These are phyloP conservation scores for Australoheros facetus DNA, from an alignment of 2,797 vertebrate genomes.

Conservation along the genomic window DNA sequence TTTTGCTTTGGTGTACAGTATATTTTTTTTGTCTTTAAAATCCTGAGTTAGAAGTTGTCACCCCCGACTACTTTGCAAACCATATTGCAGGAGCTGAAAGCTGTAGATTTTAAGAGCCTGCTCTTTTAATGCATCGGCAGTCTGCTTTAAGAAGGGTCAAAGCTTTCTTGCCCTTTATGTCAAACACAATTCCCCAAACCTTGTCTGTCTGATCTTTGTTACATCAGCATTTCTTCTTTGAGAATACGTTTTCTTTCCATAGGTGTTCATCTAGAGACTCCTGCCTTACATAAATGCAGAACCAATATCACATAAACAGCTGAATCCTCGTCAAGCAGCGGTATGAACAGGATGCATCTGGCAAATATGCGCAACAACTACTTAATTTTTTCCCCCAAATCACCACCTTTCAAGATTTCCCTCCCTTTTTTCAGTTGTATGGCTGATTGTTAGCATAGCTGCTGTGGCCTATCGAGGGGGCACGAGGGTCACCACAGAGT, in stretches of 20 bases:
- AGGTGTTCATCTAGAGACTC: constrained; percentile 6
- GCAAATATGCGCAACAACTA: not conserved
- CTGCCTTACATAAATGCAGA: not conserved
- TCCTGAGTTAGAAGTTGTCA: constrained; percentile 11
- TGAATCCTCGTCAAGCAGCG: not conserved
- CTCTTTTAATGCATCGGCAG: constrained; percentile 72
- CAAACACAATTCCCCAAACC: constrained; percentile 60
- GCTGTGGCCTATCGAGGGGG: constrained; percentile 63
- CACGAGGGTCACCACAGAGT: constrained; percentile 64
- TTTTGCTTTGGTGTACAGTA: not conserved
- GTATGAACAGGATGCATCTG: not conserved
- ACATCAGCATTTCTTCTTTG: constrained; percentile 64
- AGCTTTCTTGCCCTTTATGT: constrained; percentile 57
- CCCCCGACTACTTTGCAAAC: constrained; percentile 41
- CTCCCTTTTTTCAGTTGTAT: not conserved
- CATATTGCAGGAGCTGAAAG: constrained; percentile 24
- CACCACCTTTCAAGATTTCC: not conserved
- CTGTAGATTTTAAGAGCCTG: constrained; percentile 40
- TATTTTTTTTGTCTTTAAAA: constrained; percentile 22
- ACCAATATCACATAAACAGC: not conserved
- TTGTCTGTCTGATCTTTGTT: constrained; percentile 51
- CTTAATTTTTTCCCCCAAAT: not conserved
- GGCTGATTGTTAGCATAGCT: constrained; percentile 69
- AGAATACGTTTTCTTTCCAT: constrained; percentile 22
- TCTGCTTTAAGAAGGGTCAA: constrained; percentile 70